Base-by-base conservation (phyloP, 2,888 invertebrate genomes). In the Orgyia antiqua region DNA sequence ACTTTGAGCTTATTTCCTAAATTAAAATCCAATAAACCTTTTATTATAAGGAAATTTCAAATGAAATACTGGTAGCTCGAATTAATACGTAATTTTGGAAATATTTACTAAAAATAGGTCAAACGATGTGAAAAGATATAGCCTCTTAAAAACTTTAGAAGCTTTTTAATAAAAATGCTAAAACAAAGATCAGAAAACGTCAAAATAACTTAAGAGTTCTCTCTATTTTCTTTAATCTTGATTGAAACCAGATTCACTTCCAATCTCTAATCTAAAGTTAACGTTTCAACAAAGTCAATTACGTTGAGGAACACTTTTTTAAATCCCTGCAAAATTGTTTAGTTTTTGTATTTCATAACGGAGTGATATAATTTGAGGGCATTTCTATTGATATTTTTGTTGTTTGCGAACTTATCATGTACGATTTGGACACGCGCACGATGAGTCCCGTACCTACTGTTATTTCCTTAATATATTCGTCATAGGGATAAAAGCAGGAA, bases 221-320 rank as follows among this genome's bases (percentile, higher is more conserved):
- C 7, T 26, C 8, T 24, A 13, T 29, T 35, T 38, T 10, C 18
- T 25, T 18, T 29, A 18, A 13, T 23, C 6, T 13, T 13, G 13
- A 19, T 19, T 31, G 28, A 31, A 33, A 24, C n/a, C 12, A 5
- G 13, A 35, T 27, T 11, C 6, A n/a, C 10, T 20, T 5, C 11
- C 7, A 10, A 19, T 29, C 19, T 19, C 8, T 4, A 11, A 12
- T n/a, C 2, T 8, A 11, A 31, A 24, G n/a, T 20, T 21, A 15
- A 17, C 13, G 12, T 4, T 11, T n/a, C 18, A 8, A 25, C 11
- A 18, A 33, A 37, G 25, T 32, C 19, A 32, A 32, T 31, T 33
- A 32, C 12, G 19, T 4, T 1, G 27, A n/a, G 4, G 9, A 25
- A 17, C 1, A 10, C 5, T 27, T 32, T 15, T 8, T 20, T 23